Conservation (phyloP, 2,113 vertebrate genomes). For the Cottus gobio region DNA sequence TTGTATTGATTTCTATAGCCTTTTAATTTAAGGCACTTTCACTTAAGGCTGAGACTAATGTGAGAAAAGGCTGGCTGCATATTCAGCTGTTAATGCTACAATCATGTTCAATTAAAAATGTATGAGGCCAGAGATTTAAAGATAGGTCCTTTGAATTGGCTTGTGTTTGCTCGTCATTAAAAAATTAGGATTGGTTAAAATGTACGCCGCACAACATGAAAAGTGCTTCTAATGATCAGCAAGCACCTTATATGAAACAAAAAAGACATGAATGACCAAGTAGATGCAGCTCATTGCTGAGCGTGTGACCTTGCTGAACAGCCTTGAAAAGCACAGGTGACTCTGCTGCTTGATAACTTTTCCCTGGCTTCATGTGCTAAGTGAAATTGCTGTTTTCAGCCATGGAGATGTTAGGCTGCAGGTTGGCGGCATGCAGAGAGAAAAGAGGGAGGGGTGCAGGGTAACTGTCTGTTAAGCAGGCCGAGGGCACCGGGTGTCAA, state of each 20-base stretch:
- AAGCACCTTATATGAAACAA: conserved; percentile 84
- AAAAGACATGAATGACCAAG: conserved; percentile 86
- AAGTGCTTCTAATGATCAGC: conserved; percentile 89
- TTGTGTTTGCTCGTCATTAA: conserved; percentile 88
- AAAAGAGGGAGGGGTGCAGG: conserved; percentile 56
- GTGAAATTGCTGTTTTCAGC: conserved; percentile 67
- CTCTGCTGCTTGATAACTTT: conserved; percentile 84
- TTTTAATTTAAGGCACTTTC: conserved; percentile 84
- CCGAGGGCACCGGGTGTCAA: conserved; percentile 68
- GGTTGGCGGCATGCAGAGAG: conserved; percentile 61
- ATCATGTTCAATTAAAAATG: conserved; percentile 94
- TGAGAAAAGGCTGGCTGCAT: conserved; percentile 76
- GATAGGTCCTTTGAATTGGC: conserved; percentile 80
- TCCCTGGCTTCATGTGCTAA: conserved; percentile 67
- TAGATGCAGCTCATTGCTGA: conserved; percentile 86
- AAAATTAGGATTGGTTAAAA: conserved; percentile 88
- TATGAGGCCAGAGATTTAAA: conserved; percentile 84
- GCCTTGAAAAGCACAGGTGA: conserved; percentile 85
- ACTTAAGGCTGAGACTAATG: conserved; percentile 75
- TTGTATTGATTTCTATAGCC: conserved; percentile 81
- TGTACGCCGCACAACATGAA: conserved; percentile 82
- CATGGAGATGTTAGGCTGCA: conserved; percentile 30
- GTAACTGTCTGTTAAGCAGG: conserved; percentile 62
- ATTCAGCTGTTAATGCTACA: conserved; percentile 88
- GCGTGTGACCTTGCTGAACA: conserved; percentile 88